These are phyloP conservation scores for Nudaria mundana DNA, from an alignment of 2,888 invertebrate species.

Conservation along the genomic window DNA sequence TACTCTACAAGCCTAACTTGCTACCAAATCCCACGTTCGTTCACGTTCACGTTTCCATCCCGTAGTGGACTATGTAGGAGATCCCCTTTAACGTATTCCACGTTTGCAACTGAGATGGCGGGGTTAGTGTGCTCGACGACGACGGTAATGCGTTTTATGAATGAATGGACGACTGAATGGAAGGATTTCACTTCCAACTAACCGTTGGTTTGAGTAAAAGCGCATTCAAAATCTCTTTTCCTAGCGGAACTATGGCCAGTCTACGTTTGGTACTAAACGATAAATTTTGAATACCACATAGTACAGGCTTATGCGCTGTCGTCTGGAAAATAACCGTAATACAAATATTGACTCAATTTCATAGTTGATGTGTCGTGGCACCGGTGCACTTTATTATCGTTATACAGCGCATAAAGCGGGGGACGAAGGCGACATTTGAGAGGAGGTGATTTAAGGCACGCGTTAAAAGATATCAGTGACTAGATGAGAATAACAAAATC, in stretches of 20 bases:
- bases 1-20: constrained; percentile 58
- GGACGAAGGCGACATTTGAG: constrained; percentile 41
- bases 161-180: constrained; percentile 69
- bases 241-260: constrained; percentile 9
- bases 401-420: constrained; percentile 50
- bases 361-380: constrained; percentile 37
- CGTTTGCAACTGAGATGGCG: constrained; percentile 49
- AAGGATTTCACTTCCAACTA: constrained; percentile 68
- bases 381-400: constrained; percentile 47
- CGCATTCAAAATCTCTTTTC: constrained; percentile 40
- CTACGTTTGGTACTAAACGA: constrained; percentile 30
- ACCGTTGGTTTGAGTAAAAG: constrained; percentile 61
- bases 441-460: constrained; percentile 23
- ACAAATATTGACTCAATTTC: constrained; percentile 36
- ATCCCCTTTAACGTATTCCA: constrained; percentile 62
- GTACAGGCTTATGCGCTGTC: constrained; percentile 17
- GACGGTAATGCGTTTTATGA: constrained; percentile 73
- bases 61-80: constrained; percentile 56
- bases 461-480: constrained; percentile 13
- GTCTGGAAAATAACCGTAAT: constrained; percentile 14
- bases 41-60: constrained; percentile 61
- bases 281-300: constrained; percentile 40
- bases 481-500: no score
- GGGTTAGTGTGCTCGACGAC: constrained; percentile 43
- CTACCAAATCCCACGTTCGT: constrained; percentile 66